Evolutionary conservation across 1,140 invertebrate genomes (phyloP).

Genomic region (Sitophilus oryzae): DNA sequence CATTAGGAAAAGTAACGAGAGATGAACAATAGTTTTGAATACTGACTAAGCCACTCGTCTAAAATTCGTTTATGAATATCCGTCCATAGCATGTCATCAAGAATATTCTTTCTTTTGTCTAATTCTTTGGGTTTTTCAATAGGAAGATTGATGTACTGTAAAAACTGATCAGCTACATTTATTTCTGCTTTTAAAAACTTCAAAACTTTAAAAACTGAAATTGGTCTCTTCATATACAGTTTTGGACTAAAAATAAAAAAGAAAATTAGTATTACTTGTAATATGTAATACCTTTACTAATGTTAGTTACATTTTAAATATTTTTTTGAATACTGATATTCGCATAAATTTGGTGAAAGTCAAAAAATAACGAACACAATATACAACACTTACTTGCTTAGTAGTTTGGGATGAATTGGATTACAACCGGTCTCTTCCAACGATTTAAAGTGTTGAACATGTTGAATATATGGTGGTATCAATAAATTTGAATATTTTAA

Average conservation of each 20-base stretch:
- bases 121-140: constrained; percentile 10
- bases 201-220: neutral
- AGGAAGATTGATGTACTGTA: constrained; percentile 14
- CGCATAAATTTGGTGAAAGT: too few species aligned
- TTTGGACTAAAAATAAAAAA: too few species aligned
- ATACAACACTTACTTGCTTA: constrained; percentile 27
- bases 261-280: too few species aligned
- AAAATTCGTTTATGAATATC: constrained; percentile 14
- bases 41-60: constrained; percentile 18
- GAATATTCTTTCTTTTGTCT: neutral
- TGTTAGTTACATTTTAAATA: too few species aligned
- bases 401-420: constrained; percentile 21
- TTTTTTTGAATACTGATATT: too few species aligned
- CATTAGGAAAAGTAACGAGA: too few species aligned
- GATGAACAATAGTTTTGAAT: too few species aligned
- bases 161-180: constrained; percentile 15
- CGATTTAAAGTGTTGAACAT: constrained; percentile 29
- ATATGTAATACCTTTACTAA: too few species aligned
- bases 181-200: constrained; percentile 9
- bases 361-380: constrained; percentile 2
- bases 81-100: constrained; percentile 9
- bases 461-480: constrained; percentile 9
- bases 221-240: too few species aligned
- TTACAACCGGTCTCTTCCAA: constrained; percentile 33
- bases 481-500: constrained; percentile 24